Evolutionary conservation across 2,797 vertebrate species (phyloP).

Genomic region (Eptatretus atami): DNA sequence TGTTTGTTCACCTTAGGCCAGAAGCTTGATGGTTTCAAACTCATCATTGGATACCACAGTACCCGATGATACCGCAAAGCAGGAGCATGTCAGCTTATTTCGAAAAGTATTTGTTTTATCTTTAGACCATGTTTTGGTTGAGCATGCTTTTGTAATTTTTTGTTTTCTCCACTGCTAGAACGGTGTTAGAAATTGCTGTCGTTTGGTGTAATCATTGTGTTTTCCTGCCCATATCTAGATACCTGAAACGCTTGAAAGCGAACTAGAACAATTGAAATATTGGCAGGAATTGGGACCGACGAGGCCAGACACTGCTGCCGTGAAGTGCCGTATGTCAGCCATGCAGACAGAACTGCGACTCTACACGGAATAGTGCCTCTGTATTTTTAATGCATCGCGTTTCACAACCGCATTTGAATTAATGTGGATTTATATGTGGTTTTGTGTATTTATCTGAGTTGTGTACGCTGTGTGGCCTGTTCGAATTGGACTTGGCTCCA

Average conservation of each 20-base stretch:
- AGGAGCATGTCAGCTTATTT: conserved; percentile 37
- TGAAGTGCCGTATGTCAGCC: conserved; percentile 47
- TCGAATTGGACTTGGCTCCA: too few relatives aligned
- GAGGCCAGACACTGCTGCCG: conserved; percentile 42
- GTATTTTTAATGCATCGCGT: conserved; percentile 16
- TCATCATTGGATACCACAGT: conserved; percentile 38
- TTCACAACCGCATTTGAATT: too few relatives aligned
- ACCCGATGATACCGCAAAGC: conserved; percentile 29
- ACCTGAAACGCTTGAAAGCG: conserved; percentile 37
- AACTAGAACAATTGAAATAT: conserved; percentile 62
- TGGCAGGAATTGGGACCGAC: conserved; percentile 57
- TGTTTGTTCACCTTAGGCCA: conserved; percentile 24
- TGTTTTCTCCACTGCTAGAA: neutral
- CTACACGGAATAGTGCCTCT: conserved; percentile 40
- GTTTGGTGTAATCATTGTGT: neutral
- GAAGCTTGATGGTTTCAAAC: conserved; percentile 67
- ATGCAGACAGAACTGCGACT: conserved; percentile 35
- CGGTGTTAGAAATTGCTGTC: neutral
- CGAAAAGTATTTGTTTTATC: conserved; percentile 26
- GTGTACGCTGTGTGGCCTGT: too few relatives aligned
- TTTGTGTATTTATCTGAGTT: too few relatives aligned
- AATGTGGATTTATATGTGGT: too few relatives aligned
- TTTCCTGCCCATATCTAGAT: conserved; percentile 18
- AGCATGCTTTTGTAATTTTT: neutral
- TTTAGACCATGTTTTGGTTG: too few relatives aligned